A percentile compares a stretch with the other conserved stretches of the same genome.
Conservation (phyloP, 2,888 invertebrate species). For the Leptarthrus brevirostris region DNA sequence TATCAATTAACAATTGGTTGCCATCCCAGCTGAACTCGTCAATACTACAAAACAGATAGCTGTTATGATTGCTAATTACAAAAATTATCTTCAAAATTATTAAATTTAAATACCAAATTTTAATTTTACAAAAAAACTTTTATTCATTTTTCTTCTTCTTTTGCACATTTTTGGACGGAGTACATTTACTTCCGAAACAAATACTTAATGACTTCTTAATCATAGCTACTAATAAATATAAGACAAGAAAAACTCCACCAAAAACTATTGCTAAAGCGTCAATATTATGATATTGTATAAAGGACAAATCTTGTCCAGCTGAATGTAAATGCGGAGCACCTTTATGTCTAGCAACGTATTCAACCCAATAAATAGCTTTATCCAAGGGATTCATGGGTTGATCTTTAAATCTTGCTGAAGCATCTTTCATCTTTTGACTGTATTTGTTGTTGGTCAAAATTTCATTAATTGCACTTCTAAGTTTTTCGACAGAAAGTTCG, state of each 20-base stretch:
- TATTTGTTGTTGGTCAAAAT: constrained; percentile 58
- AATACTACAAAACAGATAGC: too few relatives aligned
- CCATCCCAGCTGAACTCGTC: too few relatives aligned
- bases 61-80: too few relatives aligned
- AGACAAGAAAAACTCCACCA: constrained; percentile 44
- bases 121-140: neutral
- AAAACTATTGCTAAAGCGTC: constrained; percentile 59
- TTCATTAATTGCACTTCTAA: constrained; percentile 57
- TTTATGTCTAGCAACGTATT: constrained; percentile 62
- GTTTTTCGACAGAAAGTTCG: constrained; percentile 60
- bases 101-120: too few relatives aligned
- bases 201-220: constrained; percentile 31
- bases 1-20: too few relatives aligned
- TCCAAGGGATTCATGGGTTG: constrained; percentile 61
- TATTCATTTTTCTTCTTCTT: constrained; percentile 29
- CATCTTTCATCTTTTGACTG: constrained; percentile 51
- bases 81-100: too few relatives aligned
- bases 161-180: neutral
- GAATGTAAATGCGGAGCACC: constrained; percentile 62
- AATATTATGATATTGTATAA: constrained; percentile 58
- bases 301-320: constrained; percentile 60
- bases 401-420: constrained; percentile 61
- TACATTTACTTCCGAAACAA: neutral
- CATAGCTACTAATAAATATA: constrained; percentile 20
- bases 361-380: constrained; percentile 64